Evolutionary conservation across 2,113 vertebrate genomes (phyloP).

Genomic region (Phocoena sinus): DNA sequence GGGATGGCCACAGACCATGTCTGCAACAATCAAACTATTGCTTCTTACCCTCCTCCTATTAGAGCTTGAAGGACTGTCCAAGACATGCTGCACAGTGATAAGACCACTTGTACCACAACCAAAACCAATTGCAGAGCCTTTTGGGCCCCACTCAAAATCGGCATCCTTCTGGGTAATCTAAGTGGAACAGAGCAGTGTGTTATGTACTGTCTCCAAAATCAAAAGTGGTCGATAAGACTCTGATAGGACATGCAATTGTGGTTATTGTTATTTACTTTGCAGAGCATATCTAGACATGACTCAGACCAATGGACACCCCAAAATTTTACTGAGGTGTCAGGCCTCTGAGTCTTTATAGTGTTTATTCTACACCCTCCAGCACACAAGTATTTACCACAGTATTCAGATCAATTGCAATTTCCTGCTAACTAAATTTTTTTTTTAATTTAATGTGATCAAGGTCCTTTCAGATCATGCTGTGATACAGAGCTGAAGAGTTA

Average conservation of each 20-base stretch:
- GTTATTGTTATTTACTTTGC: neutral
- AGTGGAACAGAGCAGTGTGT: neutral
- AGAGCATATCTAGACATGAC: neutral
- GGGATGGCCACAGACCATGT: neutral
- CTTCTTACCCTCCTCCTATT: neutral
- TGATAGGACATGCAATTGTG: neutral
- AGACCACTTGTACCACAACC: neutral
- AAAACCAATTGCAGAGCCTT: neutral
- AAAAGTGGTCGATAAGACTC: neutral
- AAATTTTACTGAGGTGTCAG: neutral
- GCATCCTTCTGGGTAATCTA: neutral
- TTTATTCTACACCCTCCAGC: neutral
- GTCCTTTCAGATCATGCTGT: neutral
- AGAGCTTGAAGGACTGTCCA: neutral
- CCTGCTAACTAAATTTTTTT: neutral
- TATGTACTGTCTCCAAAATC: too few relatives aligned
- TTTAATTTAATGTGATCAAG: neutral
- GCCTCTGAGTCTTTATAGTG: neutral
- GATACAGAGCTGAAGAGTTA: neutral
- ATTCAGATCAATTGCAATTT: neutral
- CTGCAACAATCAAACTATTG: neutral
- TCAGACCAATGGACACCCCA: neutral
- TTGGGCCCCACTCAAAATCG: neutral
- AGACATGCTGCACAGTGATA: neutral
- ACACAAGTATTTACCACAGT: neutral